phyloP scores from a whole-genome alignment of 2,113 vertebrate species.

The Cinclus cinclus region DNA sequence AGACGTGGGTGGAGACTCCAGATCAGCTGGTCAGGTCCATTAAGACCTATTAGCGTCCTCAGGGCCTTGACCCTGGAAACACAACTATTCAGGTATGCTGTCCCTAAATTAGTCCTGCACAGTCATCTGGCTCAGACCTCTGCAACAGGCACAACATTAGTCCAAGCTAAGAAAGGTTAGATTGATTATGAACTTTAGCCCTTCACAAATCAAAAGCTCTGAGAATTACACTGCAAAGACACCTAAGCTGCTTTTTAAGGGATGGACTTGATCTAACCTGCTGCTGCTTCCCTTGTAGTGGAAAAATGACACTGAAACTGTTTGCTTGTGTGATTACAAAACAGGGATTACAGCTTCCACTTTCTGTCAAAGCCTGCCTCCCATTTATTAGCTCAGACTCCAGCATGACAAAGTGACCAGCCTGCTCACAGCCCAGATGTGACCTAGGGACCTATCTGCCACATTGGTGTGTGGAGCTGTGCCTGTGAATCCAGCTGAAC shows the following conservation, averaged over 20 bases:
- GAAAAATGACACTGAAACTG: neutral
- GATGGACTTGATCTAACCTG: neutral
- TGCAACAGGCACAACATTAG: neutral
- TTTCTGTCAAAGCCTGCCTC: neutral
- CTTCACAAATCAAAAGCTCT: neutral
- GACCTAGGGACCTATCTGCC: neutral
- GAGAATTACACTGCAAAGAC: neutral
- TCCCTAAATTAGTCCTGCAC: neutral
- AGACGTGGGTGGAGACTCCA: neutral
- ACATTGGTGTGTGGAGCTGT: neutral
- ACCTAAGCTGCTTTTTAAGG: neutral
- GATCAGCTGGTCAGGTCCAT: neutral
- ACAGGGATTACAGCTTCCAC: neutral
- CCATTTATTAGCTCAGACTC: rapidly evolving
- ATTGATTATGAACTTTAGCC: neutral
- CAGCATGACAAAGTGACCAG: neutral
- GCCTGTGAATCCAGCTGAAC: neutral
- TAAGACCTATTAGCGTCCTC: neutral
- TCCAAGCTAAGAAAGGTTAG: neutral
- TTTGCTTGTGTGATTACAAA: neutral
- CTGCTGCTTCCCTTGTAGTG: neutral
- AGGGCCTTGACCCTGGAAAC: neutral
- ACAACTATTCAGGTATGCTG: neutral
- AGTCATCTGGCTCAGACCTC: neutral
- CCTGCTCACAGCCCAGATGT: neutral